Conservation (phyloP, 2,888 invertebrate genomes). For the Koerneria pararmatus region DNA sequence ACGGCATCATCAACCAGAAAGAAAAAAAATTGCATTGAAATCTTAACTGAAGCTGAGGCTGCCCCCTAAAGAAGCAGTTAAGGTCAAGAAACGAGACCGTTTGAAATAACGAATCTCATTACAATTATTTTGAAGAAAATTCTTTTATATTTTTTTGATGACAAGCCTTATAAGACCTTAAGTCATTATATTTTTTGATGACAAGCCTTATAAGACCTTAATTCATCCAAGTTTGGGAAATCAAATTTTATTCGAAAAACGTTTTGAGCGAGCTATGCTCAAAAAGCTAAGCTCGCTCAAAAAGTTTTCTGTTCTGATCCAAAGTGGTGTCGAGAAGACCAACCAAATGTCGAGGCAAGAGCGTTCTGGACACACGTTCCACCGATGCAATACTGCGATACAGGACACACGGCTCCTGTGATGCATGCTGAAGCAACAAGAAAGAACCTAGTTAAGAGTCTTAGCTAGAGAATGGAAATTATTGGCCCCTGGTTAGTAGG, state of each 20-base stretch:
- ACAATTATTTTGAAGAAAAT: too few species aligned
- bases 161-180: not conserved
- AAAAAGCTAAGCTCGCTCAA: too few species aligned
- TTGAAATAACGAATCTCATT: too few species aligned
- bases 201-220: not conserved
- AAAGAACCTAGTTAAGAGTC: too few species aligned
- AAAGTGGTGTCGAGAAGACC: not conserved
- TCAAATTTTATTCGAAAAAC: not conserved
- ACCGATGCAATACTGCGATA: conserved; percentile 52
- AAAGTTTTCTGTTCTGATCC: not conserved
- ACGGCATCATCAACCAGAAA: too few species aligned
- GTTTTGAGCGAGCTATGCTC: too few species aligned
- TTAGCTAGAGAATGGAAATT: too few species aligned
- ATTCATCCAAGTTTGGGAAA: not conserved
- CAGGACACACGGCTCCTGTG: conserved; percentile 57
- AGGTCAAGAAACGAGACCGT: too few species aligned
- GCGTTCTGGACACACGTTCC: conserved; percentile 52
- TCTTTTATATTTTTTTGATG: conserved; percentile 2
- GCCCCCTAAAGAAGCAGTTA: too few species aligned
- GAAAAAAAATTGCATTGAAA: too few species aligned
- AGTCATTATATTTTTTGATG: not conserved
- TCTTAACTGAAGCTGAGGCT: too few species aligned
- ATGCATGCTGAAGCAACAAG: conserved; percentile 50
- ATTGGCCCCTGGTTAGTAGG: too few species aligned
- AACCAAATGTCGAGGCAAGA: conserved; percentile 50